These are phyloP conservation scores for Drosophila kurseongensis DNA, from an alignment of 1,140 invertebrate genomes.

Conservation along the genomic window DNA sequence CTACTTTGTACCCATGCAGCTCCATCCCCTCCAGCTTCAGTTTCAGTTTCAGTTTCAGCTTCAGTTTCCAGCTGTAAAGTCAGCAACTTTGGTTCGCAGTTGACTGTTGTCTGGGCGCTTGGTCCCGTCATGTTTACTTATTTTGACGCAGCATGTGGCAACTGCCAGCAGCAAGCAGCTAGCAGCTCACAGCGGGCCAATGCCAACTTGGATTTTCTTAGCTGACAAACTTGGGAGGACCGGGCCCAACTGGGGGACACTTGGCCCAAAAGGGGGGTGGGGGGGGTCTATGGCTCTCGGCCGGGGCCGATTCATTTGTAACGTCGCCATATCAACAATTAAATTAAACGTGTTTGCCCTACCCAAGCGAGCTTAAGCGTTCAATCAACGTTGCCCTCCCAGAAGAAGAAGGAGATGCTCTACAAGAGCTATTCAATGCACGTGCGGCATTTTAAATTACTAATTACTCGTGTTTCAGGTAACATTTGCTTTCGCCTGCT, in stretches of 20 bases:
- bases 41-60: background rate
- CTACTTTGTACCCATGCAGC: slow-evolving; percentile 69
- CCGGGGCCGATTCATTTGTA: slow-evolving; percentile 67
- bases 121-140: slow-evolving; percentile 74
- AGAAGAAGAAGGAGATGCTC: slow-evolving; percentile 16
- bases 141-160: slow-evolving; percentile 78
- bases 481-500: slow-evolving; percentile 22
- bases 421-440: slow-evolving; percentile 60
- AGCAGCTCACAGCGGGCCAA: slow-evolving; percentile 65
- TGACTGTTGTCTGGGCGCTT: slow-evolving; percentile 37
- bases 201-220: slow-evolving; percentile 76
- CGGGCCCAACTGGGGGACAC: background rate
- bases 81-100: slow-evolving; percentile 63
- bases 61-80: slow-evolving; percentile 64
- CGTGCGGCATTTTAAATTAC: slow-evolving; percentile 80
- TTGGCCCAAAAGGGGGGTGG: slow-evolving; percentile 1
- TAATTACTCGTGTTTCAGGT: slow-evolving; percentile 75
- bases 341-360: slow-evolving; percentile 80
- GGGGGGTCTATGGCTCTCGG: slow-evolving; percentile 22
- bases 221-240: slow-evolving; percentile 47
- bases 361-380: slow-evolving; percentile 72
- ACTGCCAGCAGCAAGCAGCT: slow-evolving; percentile 21
- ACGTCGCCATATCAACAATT: slow-evolving; percentile 80
- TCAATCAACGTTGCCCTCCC: slow-evolving; percentile 62
- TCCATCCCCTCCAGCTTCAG: slow-evolving; percentile 1